Evolutionary conservation across 2,888 invertebrate species (phyloP).

Genomic region (Erebia aethiops): DNA sequence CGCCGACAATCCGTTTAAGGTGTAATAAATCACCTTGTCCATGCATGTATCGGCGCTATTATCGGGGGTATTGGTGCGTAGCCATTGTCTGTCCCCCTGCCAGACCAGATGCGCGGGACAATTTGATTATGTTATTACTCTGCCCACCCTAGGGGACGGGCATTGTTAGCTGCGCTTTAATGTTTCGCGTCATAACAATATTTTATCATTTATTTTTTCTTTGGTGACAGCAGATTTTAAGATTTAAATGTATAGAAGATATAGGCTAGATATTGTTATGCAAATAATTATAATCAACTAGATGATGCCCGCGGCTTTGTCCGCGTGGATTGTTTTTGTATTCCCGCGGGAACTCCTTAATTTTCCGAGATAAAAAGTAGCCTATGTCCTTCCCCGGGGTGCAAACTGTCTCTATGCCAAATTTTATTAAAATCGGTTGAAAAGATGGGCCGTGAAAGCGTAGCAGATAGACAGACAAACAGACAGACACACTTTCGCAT

Average conservation of each 20-base stretch:
- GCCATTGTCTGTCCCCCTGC: constrained; percentile 39
- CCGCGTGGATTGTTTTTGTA: too few relatives aligned
- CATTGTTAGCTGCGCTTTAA: constrained; percentile 45
- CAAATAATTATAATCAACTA: not conserved
- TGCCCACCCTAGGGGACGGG: constrained; percentile 44
- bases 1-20: constrained; percentile 72
- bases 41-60: constrained; percentile 62
- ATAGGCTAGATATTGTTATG: constrained; percentile 13
- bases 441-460: too few relatives aligned
- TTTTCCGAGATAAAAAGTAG: too few relatives aligned
- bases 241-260: not conserved
- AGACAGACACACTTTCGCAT: too few relatives aligned
- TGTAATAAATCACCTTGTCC: constrained; percentile 72
- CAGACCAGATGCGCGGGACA: constrained; percentile 59
- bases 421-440: too few relatives aligned
- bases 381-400: too few relatives aligned
- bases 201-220: constrained; percentile 21
- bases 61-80: constrained; percentile 67
- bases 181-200: constrained; percentile 33
- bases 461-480: too few relatives aligned
- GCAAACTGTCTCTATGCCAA: too few relatives aligned
- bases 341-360: too few relatives aligned
- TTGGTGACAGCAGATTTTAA: constrained; percentile 22
- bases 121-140: constrained; percentile 73
- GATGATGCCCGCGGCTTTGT: too few relatives aligned